Evolutionary conservation across 2,888 invertebrate species (phyloP), one percentile per base, ranked within the genome.

Genomic region (Acanthosepion lycidas): DNA sequence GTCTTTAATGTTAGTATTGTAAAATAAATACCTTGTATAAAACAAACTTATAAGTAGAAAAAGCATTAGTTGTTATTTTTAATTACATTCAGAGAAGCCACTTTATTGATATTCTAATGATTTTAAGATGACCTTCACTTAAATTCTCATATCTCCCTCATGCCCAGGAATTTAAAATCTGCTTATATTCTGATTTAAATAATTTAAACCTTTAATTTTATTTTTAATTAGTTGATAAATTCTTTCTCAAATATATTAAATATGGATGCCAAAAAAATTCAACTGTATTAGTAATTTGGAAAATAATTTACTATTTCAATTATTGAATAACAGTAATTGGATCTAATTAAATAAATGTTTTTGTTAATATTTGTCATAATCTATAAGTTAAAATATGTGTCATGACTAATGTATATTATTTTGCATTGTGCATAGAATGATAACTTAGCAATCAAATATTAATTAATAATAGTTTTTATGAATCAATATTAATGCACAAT

Each of bases 71-170:
- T 78, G 12, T 33, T 78, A 15, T 15, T 78, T n/a, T 1, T 78
- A 78, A 78, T 78, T 33, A 78, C 4, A 33, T 33, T 78, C 78
- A 78, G 78, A 78, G 78, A n/a, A 78, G 78, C n/a, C n/a, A n/a
- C n/a, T 78, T 78, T 78, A 78, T 78, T 78, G 78, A 78, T 78
- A 23, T n/a, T 33, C 12, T 78, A 78, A 78, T 78, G 78, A 78
- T 78, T 78, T 78, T 78, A 78, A n/a, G n/a, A 78, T 33, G 78
- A 78, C 78, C 78, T 78, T 78, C n/a, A 78, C 78, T 78, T n/a
- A 33, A 55, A 78, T 55, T 55, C 20, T 55, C 55, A 55, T 55
- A 55, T 55, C 20, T 55, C 20, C 23, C 18, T 78, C 78, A 78
- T 78, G 12, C 42, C 23, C 4, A 12, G n/a, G 12, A 15, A 59